A percentile compares a stretch with the other conserved stretches of the same genome.
phyloP scores from a whole-genome alignment of 2,797 vertebrate genomes.

The Brotula barbata region DNA sequence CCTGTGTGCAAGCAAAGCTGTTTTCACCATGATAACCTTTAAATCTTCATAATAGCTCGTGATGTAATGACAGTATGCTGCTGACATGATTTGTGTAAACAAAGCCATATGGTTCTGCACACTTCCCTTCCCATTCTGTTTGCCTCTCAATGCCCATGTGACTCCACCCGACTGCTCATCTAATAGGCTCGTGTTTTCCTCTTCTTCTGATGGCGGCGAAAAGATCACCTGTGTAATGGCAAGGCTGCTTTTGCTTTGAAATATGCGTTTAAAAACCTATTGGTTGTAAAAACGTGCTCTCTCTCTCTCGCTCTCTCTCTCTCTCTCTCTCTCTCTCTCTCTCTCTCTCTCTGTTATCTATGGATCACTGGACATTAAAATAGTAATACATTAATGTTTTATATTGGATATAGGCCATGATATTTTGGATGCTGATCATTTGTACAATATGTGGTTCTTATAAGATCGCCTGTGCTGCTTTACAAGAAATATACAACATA shows the following conservation, averaged over 20 bases:
- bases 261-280: not conserved
- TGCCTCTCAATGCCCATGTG: conserved; percentile 30
- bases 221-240: conserved; percentile 26
- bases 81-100: conserved; percentile 40
- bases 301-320: no score
- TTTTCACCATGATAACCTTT: conserved; percentile 14
- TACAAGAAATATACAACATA: no score
- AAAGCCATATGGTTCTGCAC: conserved; percentile 48
- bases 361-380: conserved; percentile 13
- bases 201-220: conserved; percentile 32
- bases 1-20: not conserved
- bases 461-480: conserved; percentile 5
- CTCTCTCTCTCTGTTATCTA: not conserved
- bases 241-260: conserved; percentile 34
- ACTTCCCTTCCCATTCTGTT: conserved; percentile 16
- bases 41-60: not conserved
- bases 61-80: conserved; percentile 26
- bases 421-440: conserved; percentile 23
- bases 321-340: no score
- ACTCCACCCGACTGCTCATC: conserved; percentile 19
- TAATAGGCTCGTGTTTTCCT: conserved; percentile 34
- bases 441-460: conserved; percentile 1
- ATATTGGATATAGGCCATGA: conserved; percentile 10
- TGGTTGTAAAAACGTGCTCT: not conserved
- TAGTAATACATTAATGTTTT: conserved; percentile 19